Evolutionary conservation across 2,888 invertebrate genomes (phyloP).

Genomic region (Melanophora roralis): DNA sequence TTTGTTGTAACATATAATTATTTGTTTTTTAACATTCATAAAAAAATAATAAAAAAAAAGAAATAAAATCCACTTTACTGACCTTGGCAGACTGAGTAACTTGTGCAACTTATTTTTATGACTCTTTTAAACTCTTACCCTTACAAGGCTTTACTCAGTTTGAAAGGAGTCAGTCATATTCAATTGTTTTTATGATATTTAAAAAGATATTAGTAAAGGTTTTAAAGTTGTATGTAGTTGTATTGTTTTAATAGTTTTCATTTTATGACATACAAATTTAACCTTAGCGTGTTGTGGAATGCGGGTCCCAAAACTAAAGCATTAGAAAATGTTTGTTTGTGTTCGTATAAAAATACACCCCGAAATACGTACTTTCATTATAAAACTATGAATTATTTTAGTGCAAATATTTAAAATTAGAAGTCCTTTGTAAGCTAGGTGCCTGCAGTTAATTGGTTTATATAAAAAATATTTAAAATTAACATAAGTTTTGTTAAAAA

Average conservation of each 20-base stretch:
- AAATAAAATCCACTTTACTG: constrained; percentile 6
- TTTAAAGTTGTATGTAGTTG: neutral
- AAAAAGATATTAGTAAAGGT: neutral
- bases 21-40: too few species aligned
- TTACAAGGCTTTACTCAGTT: too few species aligned
- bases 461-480: too few species aligned
- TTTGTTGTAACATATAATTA: too few species aligned
- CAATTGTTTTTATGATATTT: constrained; percentile 2
- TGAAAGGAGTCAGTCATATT: neutral
- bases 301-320: neutral
- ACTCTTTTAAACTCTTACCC: constrained; percentile 8
- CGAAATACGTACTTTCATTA: neutral
- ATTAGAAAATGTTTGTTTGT: too few species aligned
- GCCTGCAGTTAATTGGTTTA: constrained; percentile 49
- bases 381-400: constrained; percentile 10
- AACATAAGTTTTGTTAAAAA: too few species aligned
- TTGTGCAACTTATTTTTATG: constrained; percentile 13
- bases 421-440: constrained; percentile 23
- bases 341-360: too few species aligned
- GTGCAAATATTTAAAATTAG: constrained; percentile 44
- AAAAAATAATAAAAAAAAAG: constrained; percentile 8
- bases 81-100: neutral
- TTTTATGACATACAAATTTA: constrained; percentile 30
- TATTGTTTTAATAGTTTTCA: neutral
- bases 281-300: neutral